Evolutionary conservation across 23 tunicate species (phyloP).

Genomic region (Aplidium turbinatum): DNA sequence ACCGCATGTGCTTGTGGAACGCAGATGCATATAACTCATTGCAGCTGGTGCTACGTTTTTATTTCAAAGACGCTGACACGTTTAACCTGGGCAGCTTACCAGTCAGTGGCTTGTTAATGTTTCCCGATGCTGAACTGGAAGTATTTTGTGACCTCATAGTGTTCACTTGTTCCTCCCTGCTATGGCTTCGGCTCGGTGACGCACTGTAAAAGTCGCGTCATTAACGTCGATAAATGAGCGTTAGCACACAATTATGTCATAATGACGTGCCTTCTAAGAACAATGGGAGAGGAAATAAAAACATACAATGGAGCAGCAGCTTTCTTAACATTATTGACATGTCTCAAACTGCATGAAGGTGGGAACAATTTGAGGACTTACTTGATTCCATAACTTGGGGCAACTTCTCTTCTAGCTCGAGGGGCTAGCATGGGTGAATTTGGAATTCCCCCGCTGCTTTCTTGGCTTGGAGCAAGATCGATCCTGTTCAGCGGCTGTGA

Average conservation of each 20-base stretch:
- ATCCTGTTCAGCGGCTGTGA: conserved; percentile 56
- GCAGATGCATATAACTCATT: neutral
- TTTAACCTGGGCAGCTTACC: conserved; percentile 57
- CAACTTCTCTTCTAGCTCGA: no score
- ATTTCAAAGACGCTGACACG: neutral
- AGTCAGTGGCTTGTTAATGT: conserved; percentile 74
- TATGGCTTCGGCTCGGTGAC: neutral
- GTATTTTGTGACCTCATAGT: conserved; percentile 78
- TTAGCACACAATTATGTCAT: no score
- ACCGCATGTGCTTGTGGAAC: no score
- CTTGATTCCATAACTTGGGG: conserved; percentile 45
- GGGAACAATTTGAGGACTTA: no score
- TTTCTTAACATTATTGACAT: no score
- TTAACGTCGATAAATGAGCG: no score
- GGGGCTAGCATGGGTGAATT: conserved; percentile 68
- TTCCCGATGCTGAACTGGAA: conserved; percentile 74
- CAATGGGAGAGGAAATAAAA: no score
- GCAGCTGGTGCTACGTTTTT: neutral
- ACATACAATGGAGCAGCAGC: no score
- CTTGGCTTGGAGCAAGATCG: conserved; percentile 39
- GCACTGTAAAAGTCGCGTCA: neutral
- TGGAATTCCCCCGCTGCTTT: conserved; percentile 5
- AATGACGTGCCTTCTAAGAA: no score
- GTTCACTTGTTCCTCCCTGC: conserved; percentile 24
- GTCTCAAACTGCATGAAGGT: no score